Percentiles rank a stretch among this genome's conserved stretches.
Evolutionary conservation across 2,888 invertebrate genomes (phyloP).

Genomic region (Brachypalpus laphriformis): DNA sequence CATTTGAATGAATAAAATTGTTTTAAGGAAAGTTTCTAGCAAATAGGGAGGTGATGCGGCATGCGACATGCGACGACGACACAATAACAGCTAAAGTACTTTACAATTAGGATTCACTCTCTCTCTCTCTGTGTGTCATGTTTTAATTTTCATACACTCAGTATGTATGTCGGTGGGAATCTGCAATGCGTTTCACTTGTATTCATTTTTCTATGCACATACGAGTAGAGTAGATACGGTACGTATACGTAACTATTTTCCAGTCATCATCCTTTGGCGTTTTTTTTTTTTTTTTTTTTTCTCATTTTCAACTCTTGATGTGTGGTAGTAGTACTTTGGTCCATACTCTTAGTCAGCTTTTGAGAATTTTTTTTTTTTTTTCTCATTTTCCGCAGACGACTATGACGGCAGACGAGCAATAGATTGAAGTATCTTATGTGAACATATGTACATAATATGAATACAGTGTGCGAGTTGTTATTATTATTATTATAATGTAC

Average conservation of each 20-base stretch:
- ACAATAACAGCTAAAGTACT: background rate
- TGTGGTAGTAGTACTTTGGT: constrained; percentile 17
- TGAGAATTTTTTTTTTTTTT: constrained; percentile 6
- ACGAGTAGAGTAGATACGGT: too few species aligned
- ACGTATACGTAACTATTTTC: constrained; percentile 3
- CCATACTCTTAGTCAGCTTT: constrained; percentile 18
- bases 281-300: background rate
- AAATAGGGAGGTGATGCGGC: too few species aligned
- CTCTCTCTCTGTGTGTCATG: background rate
- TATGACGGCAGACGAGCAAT: constrained; percentile 3
- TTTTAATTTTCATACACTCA: background rate
- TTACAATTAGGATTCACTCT: background rate
- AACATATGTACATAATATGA: constrained; percentile 22
- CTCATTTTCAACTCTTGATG: constrained; percentile 2
- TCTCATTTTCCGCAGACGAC: too few species aligned
- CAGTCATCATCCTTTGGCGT: background rate
- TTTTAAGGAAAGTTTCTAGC: background rate
- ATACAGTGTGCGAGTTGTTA: background rate
- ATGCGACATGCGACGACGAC: background rate
- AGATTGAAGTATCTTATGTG: background rate
- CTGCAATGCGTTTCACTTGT: constrained; percentile 32
- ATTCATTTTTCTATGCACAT: background rate
- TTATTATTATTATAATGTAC: background rate
- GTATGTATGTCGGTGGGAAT: constrained; percentile 4
- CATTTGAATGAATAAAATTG: background rate